phyloP scores from a whole-genome alignment of 2,113 vertebrate species.

The Trematocara stigmaticum region DNA sequence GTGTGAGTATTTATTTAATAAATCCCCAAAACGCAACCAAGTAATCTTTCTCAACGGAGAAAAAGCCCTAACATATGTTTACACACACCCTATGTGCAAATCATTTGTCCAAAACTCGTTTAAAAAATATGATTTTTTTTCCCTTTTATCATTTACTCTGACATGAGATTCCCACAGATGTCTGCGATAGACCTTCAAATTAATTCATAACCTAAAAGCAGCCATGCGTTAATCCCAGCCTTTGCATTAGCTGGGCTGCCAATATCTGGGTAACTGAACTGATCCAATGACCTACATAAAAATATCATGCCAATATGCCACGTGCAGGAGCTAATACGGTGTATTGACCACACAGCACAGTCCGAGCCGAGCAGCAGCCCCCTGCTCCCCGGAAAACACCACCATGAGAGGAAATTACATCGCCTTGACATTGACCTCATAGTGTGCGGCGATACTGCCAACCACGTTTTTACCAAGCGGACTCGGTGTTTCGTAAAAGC shows the following conservation, averaged over 20 bases:
- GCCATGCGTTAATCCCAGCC: not conserved
- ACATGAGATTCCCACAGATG: not conserved
- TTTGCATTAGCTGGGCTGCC: not conserved
- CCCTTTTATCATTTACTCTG: not conserved
- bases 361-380: not conserved
- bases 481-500: too few relatives aligned
- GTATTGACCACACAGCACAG: constrained; percentile 5
- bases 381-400: constrained; percentile 48
- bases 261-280: not conserved
- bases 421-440: constrained; percentile 70
- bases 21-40: not conserved
- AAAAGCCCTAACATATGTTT: not conserved
- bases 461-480: not conserved
- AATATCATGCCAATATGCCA: not conserved
- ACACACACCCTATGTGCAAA: not conserved
- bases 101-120: rapidly evolving
- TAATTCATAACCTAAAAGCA: not conserved
- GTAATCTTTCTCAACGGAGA: not conserved
- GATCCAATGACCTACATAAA: constrained; percentile 16
- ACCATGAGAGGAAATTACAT: constrained; percentile 46
- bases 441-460: not conserved
- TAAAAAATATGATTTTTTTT: not conserved
- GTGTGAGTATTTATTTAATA: not conserved
- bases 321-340: constrained; percentile 16
- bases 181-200: not conserved